Evolutionary conservation across 2,888 invertebrate genomes (phyloP).

Genomic region (Phyllotreta cruciferae): DNA sequence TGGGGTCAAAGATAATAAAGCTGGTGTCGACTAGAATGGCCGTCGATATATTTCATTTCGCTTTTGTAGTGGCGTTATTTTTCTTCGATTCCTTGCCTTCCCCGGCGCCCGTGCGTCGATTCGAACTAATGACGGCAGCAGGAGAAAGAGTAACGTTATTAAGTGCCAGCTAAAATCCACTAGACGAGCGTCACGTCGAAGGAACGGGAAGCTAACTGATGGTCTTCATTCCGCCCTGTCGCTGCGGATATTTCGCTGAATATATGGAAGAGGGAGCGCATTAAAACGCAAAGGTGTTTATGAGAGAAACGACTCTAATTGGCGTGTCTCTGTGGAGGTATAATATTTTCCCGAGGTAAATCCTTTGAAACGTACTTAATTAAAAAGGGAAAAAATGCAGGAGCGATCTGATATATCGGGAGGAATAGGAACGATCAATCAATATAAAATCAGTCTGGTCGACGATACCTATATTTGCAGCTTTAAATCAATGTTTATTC

Average conservation of each 20-base stretch:
- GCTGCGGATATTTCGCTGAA: no score
- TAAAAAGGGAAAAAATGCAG: no score
- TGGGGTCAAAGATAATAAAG: conserved; percentile 46
- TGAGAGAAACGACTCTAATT: no score
- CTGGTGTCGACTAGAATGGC: conserved; percentile 51
- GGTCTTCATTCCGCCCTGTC: no score
- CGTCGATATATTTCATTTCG: conserved; percentile 56
- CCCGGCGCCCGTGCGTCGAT: conserved; percentile 49
- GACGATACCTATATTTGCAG: conserved; percentile 48
- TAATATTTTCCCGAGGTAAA: no score
- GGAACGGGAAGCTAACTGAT: neutral
- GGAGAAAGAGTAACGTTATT: conserved; percentile 52
- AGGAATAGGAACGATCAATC: conserved; percentile 41
- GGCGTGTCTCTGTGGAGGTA: no score
- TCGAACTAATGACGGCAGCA: conserved; percentile 57
- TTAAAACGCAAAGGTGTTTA: no score
- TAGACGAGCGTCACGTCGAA: conserved; percentile 52
- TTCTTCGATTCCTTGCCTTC: conserved; percentile 37
- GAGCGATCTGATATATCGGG: conserved; percentile 11
- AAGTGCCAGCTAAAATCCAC: conserved; percentile 56
- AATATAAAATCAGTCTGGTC: conserved; percentile 48
- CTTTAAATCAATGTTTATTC: conserved; percentile 53
- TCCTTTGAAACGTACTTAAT: no score
- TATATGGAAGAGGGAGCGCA: no score
- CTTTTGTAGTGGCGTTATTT: conserved; percentile 53